A percentile compares a stretch with the other conserved stretches of the same genome.
Evolutionary conservation across 2,113 vertebrate species (phyloP).

Genomic region (Cyprinus carpio): DNA sequence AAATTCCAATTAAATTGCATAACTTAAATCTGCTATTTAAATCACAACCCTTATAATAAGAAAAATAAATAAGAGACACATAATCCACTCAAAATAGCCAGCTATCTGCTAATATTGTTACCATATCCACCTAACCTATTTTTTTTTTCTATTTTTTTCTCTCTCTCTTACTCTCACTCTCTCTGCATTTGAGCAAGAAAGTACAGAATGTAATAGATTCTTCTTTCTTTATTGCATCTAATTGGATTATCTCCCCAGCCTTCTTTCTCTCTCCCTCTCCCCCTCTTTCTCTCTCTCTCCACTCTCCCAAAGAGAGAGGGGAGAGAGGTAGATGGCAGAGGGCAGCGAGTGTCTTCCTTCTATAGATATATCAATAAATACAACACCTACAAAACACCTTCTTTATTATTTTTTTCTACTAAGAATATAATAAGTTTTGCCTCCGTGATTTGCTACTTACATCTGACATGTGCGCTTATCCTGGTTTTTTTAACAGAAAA

Average conservation of each 20-base stretch:
- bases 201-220: slow-evolving; percentile 47
- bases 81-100: background rate
- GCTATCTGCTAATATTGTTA: too few species aligned
- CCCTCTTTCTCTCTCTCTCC: slow-evolving; percentile 17
- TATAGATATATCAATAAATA: slow-evolving; percentile 71
- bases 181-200: slow-evolving; percentile 40
- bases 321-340: slow-evolving; percentile 37
- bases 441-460: slow-evolving; percentile 65
- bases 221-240: slow-evolving; percentile 58
- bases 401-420: too few species aligned
- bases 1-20: background rate
- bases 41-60: background rate
- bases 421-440: too few species aligned
- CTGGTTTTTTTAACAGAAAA: slow-evolving; percentile 83
- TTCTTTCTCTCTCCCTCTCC: slow-evolving; percentile 60
- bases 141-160: background rate
- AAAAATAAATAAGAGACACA: background rate
- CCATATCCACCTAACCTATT: too few species aligned
- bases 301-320: slow-evolving; percentile 38
- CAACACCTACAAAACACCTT: too few species aligned
- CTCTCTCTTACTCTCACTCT: slow-evolving; percentile 9
- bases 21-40: background rate
- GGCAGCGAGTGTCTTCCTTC: slow-evolving; percentile 57
- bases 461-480: slow-evolving; percentile 64
- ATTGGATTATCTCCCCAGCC: slow-evolving; percentile 59